These are phyloP conservation scores for Porites rus DNA, from an alignment of 92 coral and sea anemone species.

Conservation along the genomic window DNA sequence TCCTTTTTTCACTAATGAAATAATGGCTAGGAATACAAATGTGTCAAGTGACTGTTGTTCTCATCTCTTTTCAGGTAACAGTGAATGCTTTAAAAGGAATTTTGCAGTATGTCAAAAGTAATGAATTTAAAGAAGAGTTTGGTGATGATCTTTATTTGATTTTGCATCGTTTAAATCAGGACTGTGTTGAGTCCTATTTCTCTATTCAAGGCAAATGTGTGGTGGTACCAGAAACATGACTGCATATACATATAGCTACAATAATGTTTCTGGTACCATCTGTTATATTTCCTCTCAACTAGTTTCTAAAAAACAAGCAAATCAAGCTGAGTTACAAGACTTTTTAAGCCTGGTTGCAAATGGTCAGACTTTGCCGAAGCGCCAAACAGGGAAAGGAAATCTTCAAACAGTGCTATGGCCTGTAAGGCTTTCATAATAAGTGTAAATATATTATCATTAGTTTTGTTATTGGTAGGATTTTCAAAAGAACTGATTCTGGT, in stretches of 20 bases:
- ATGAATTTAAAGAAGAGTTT: constrained; percentile 32
- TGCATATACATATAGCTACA: constrained; percentile 59
- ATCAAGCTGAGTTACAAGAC: not conserved
- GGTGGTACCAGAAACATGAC: constrained; percentile 75
- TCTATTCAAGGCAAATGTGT: constrained; percentile 70
- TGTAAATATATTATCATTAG: too few species aligned
- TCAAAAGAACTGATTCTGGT: not conserved
- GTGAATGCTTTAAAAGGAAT: constrained; percentile 59
- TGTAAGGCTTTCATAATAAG: not conserved
- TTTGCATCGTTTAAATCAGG: constrained; percentile 61
- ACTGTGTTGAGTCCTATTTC: constrained; percentile 67
- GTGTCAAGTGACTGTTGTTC: too few species aligned
- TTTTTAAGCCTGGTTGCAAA: too few species aligned
- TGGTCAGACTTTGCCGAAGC: too few species aligned
- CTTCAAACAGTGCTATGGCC: not conserved
- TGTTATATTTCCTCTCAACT: too few species aligned
- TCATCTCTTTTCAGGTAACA: constrained; percentile 25
- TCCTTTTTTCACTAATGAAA: too few species aligned
- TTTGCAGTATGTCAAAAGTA: constrained; percentile 10
- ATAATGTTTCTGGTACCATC: not conserved
- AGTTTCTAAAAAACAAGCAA: too few species aligned
- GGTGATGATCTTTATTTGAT: constrained; percentile 53
- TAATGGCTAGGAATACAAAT: too few species aligned
- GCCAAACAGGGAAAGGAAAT: not conserved
- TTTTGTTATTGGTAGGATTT: not conserved